These are phyloP conservation scores for Bubalus kerabau DNA, from an alignment of 2,113 vertebrate species.

Conservation along the genomic window DNA sequence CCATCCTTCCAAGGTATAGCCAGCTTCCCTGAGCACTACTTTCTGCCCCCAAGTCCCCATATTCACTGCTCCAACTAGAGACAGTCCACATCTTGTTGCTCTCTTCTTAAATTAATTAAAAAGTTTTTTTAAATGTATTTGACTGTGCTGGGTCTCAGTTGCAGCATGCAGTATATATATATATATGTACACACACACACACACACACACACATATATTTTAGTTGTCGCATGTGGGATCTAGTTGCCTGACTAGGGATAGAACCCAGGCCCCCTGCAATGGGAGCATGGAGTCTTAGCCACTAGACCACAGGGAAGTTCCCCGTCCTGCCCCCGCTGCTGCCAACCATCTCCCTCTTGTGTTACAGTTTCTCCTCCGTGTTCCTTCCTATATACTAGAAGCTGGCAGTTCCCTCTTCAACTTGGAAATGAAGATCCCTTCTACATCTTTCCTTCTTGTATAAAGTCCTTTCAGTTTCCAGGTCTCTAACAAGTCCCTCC, in stretches of 20 bases:
- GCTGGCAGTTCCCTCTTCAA: not conserved
- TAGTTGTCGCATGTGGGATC: not conserved
- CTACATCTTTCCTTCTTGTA: not conserved
- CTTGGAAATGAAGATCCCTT: not conserved
- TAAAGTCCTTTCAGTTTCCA: not conserved
- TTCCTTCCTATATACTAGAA: not conserved
- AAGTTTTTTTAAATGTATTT: not conserved
- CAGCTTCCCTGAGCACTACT: not conserved
- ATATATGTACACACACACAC: too few relatives aligned
- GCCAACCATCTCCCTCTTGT: not conserved
- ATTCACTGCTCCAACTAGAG: not conserved
- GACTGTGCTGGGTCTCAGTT: not conserved
- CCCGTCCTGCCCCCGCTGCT: accelerated
- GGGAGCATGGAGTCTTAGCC: not conserved
- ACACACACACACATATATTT: not conserved
- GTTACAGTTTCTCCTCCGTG: accelerated
- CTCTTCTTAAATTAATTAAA: not conserved
- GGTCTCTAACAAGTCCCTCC: not conserved
- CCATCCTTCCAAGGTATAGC: not conserved
- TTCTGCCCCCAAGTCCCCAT: not conserved
- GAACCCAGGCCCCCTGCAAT: not conserved
- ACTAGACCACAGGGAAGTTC: not conserved
- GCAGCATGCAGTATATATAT: too few relatives aligned
- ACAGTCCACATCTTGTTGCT: accelerated
- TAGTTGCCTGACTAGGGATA: not conserved